Conservation (phyloP, 2,113 vertebrate genomes). For the Reinhardtius hippoglossoides region DNA sequence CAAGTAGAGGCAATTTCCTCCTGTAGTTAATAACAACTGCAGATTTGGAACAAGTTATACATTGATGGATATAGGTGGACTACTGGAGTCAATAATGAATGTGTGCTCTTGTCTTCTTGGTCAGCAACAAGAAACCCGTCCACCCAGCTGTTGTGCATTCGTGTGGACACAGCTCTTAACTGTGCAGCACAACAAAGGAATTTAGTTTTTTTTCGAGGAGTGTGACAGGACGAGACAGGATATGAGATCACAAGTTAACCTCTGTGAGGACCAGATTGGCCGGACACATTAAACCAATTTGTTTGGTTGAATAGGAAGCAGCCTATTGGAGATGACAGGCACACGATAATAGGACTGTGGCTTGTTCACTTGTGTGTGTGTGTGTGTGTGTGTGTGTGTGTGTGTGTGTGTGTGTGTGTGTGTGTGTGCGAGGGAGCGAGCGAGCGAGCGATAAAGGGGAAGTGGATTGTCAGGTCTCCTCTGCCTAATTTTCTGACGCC, state of each 20-base stretch:
- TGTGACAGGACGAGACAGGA: conserved; percentile 54
- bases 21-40: conserved; percentile 24
- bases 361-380: conserved; percentile 28
- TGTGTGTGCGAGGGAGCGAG: conserved; percentile 8
- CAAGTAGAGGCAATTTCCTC: conserved; percentile 15
- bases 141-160: conserved; percentile 27
- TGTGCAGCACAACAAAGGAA: conserved; percentile 51
- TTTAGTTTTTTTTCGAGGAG: conserved; percentile 28
- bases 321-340: conserved; percentile 65
- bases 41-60: background rate
- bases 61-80: background rate
- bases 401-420: background rate
- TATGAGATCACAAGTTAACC: conserved; percentile 76
- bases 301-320: conserved; percentile 62
- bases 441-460: background rate
- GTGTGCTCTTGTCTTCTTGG: conserved; percentile 4
- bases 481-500: conserved; percentile 34
- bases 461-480: conserved; percentile 30
- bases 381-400: background rate
- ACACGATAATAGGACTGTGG: conserved; percentile 60
- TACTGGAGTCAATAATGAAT: background rate
- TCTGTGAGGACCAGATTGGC: conserved; percentile 62
- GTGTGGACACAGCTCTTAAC: conserved; percentile 26
- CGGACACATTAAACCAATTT: conserved; percentile 77
- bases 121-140: conserved; percentile 7